Conservation (phyloP, 2,113 vertebrate genomes). For the Gymnarchus niloticus region DNA sequence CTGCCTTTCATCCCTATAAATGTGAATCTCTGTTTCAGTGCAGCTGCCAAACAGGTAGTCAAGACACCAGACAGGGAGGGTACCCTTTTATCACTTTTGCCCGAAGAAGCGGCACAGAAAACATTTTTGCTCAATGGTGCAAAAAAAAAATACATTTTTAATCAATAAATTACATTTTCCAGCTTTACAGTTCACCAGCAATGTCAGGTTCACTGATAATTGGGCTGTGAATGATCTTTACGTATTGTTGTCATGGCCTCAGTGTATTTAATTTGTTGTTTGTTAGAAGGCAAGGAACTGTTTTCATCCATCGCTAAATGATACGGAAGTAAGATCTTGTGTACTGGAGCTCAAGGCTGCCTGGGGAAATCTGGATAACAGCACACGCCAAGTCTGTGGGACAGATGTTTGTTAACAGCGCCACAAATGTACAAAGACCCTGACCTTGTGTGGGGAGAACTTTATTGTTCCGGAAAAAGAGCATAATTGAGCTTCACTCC, state of each 20-base stretch:
- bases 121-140: background rate
- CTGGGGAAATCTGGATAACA: constrained; percentile 53
- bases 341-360: background rate
- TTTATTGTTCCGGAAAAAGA: constrained; percentile 76
- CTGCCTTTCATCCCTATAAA: constrained; percentile 11
- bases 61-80: background rate
- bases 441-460: constrained; percentile 71
- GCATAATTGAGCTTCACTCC: constrained; percentile 66
- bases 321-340: background rate
- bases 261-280: constrained; percentile 1
- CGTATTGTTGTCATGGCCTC: background rate
- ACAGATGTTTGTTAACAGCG: constrained; percentile 85
- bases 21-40: constrained; percentile 13
- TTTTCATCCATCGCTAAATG: background rate
- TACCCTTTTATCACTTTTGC: background rate
- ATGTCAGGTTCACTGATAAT: background rate
- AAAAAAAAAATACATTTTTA: background rate
- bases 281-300: background rate
- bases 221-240: background rate
- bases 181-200: background rate
- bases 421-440: constrained; percentile 60
- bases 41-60: constrained; percentile 4
- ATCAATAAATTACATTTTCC: background rate
- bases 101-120: background rate
- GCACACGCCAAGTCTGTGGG: constrained; percentile 59